Conservation (phyloP, 2,113 vertebrate genomes). For the Paradisaea rubra region DNA sequence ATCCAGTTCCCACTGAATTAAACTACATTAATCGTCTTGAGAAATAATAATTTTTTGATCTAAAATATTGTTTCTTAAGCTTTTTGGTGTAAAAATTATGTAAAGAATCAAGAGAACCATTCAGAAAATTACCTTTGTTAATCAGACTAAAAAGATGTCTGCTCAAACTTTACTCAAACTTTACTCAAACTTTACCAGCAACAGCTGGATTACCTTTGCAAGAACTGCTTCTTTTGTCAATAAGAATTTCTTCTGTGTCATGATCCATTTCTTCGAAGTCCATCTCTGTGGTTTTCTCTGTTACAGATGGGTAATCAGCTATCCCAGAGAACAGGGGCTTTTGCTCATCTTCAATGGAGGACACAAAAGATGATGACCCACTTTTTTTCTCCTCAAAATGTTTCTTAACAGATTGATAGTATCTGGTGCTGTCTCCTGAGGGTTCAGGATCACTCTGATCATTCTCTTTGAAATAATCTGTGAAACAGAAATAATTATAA, state of each 20-base stretch:
- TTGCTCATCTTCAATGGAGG: constrained; percentile 82
- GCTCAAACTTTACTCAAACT: background rate
- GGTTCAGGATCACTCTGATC: constrained; percentile 65
- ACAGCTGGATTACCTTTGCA: constrained; percentile 76
- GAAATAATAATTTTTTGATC: background rate
- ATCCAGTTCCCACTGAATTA: background rate
- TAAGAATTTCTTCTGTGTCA: constrained; percentile 68
- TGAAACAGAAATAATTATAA: constrained; percentile 46
- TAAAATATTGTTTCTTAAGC: background rate
- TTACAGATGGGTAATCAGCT: constrained; percentile 72
- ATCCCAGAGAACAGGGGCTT: constrained; percentile 82
- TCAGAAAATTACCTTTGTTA: background rate
- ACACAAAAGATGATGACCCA: constrained; percentile 74
- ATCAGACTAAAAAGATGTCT: background rate
- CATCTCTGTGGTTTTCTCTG: constrained; percentile 66
- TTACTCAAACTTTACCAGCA: background rate
- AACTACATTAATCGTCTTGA: background rate
- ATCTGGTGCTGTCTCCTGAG: constrained; percentile 57
- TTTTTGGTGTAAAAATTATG: background rate
- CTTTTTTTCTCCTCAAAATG: constrained; percentile 80
- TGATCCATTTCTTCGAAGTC: constrained; percentile 69
- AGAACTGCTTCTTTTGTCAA: constrained; percentile 72
- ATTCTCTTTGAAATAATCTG: constrained; percentile 71
- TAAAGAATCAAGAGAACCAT: background rate
- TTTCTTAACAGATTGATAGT: constrained; percentile 77